phyloP scores from a whole-genome alignment of 2,888 invertebrate species.

The Lithosia quadra region DNA sequence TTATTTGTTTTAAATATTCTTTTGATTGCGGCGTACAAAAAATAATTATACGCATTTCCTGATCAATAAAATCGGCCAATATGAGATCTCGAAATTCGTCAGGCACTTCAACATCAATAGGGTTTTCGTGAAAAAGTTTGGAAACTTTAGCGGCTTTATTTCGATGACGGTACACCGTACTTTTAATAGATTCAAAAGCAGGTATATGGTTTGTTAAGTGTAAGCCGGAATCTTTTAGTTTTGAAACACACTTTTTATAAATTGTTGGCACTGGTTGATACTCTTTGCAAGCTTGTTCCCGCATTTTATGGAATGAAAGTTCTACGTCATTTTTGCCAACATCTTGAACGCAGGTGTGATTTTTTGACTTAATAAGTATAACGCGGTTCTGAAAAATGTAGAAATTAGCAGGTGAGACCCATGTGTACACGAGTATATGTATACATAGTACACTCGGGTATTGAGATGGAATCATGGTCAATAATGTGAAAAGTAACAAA shows the following conservation, averaged over 20 bases:
- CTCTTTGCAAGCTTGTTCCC: background rate
- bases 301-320: slow-evolving; percentile 3
- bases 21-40: slow-evolving; percentile 9
- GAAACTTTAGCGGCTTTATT: no score
- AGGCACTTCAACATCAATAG: slow-evolving; percentile 1
- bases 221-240: background rate
- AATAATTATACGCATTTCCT: background rate
- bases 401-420: background rate
- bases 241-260: background rate
- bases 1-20: slow-evolving; percentile 9
- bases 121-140: slow-evolving; percentile 5
- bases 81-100: slow-evolving; percentile 1
- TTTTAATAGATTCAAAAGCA: no score
- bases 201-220: no score
- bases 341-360: slow-evolving; percentile 4
- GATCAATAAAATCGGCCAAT: slow-evolving; percentile 4
- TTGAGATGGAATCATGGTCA: no score
- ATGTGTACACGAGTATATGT: no score
- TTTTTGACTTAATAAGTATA: slow-evolving; percentile 1
- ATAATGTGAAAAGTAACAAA: no score
- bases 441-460: no score
- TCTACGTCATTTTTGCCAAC: slow-evolving; percentile 3
- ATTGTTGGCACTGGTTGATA: slow-evolving; percentile 4
- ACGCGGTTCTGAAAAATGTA: slow-evolving; percentile 7
- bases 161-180: no score